Evolutionary conservation across 1,140 invertebrate genomes (phyloP).

Genomic region (Alviniconcha marisindica): DNA sequence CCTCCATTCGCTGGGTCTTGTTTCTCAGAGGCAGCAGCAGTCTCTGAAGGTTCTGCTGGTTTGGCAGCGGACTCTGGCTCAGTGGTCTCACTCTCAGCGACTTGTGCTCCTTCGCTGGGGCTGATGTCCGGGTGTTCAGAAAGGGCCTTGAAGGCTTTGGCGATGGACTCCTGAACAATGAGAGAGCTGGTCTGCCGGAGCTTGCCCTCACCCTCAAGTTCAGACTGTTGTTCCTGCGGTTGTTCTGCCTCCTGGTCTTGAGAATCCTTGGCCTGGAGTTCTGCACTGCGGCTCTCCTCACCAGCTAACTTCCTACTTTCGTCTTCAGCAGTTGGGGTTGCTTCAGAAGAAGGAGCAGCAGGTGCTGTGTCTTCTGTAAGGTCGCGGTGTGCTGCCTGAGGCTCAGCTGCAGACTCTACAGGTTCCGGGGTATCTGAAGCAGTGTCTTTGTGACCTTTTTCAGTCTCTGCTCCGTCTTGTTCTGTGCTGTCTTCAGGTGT

Average conservation of each 20-base stretch:
- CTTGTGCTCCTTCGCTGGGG: not conserved
- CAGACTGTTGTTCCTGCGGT: not conserved
- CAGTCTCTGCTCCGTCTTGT: not conserved
- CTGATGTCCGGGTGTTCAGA: not conserved
- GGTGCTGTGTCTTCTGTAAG: not conserved
- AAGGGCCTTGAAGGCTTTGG: not conserved
- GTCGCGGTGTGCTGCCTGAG: not conserved
- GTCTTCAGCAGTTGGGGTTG: not conserved
- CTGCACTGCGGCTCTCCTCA: not conserved
- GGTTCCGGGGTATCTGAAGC: too few relatives aligned
- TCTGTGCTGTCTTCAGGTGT: not conserved
- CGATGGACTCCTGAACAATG: slow-evolving; percentile 19
- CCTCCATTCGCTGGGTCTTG: not conserved
- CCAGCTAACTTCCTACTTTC: not conserved
- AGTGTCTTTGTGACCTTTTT: not conserved
- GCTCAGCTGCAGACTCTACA: not conserved
- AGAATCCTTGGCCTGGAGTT: not conserved
- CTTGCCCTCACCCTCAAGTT: not conserved
- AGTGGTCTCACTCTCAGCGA: not conserved
- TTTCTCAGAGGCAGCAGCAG: not conserved
- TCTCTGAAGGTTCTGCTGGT: not conserved
- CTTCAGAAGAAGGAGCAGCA: too few relatives aligned
- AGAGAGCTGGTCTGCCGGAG: slow-evolving; percentile 20
- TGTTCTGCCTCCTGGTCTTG: not conserved
- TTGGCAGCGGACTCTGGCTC: not conserved